Evolutionary conservation across 2,888 invertebrate species (phyloP).

Genomic region (Platycheirus rosarum): DNA sequence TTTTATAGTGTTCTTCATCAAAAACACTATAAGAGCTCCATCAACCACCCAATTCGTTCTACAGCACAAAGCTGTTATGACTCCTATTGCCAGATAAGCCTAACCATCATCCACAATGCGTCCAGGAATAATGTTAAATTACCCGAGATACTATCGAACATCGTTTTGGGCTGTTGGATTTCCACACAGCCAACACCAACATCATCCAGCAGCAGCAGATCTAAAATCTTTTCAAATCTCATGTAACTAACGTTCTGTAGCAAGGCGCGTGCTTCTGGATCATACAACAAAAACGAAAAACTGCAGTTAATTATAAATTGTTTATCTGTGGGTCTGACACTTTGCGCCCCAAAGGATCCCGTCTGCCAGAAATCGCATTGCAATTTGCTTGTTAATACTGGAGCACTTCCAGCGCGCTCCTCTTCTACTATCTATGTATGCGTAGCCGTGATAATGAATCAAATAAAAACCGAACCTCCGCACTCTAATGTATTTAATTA

Average conservation of each 20-base stretch:
- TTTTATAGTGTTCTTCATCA: conserved; percentile 5
- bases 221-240: conserved; percentile 1
- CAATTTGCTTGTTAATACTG: conserved; percentile 49
- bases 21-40: conserved; percentile 10
- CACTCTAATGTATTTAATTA: conserved; percentile 68
- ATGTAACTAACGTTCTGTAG: background rate
- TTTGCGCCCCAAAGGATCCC: conserved; percentile 12
- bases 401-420: conserved; percentile 30
- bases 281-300: background rate
- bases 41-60: conserved; percentile 31
- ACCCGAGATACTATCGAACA: conserved; percentile 50
- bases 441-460: background rate
- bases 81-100: conserved; percentile 39
- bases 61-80: background rate
- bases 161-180: conserved; percentile 46
- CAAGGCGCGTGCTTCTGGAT: conserved; percentile 42
- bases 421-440: background rate
- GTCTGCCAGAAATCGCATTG: conserved; percentile 7
- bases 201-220: background rate
- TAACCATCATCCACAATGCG: conserved; percentile 37
- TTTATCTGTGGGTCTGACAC: conserved; percentile 64
- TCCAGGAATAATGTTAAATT: conserved; percentile 45
- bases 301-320: conserved; percentile 57
- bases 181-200: background rate
- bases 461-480: conserved; percentile 32